Base-by-base conservation (phyloP, 2,113 vertebrate species). In the Megaceryle torquata region DNA sequence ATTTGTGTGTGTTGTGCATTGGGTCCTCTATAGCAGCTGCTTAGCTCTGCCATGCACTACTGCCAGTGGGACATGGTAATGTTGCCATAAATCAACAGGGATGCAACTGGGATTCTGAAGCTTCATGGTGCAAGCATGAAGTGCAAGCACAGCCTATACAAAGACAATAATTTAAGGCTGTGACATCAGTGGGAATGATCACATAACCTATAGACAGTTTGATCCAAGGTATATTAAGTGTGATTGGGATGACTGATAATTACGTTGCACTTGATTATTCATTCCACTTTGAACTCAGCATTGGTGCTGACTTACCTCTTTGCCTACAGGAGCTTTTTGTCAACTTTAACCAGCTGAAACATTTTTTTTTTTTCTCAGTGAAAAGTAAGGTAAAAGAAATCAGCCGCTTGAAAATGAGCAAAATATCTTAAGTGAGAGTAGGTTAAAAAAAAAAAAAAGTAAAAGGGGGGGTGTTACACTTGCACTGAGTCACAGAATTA, bases 1-100 rank as follows among this genome's bases (percentile, higher is more conserved):
- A 70, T 59, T 16, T 0, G 0, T 65, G 2, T 54, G 44, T 37
- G 37, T 85, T 75, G 65, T 39, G 11, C 17, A 11, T 70, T 8
- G 0, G 4, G 41, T 88, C 17, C 1, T 2, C 63, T 26, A 1
- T 41, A 53, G 20, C 44, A 76, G 31, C 48, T 84, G 51, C n/a
- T 70, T 79, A 2, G 13, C n/a, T 77, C n/a, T 63, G 64, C 54
- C 18, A 0, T 14, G 50, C 51, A 56, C 41, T 57, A 0, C 68
- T 77, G 31, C 50, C n/a, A 11, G 35, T 31, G 35, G 26, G 10
- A 65, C 5, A 3, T 16, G 59, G 9, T 57, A 25, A 54, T 1
- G 20, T 16, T 29, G 54, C 50, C 46, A 4, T 57, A 76, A 74
- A 74, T 65, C 88, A 69, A 3, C 17, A 31, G 15, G n/a, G 35